Percentiles rank a stretch among this genome's conserved stretches.
Evolutionary conservation across 2,797 vertebrate genomes (phyloP).

Genomic region (Orientallactaga sibirica): DNA sequence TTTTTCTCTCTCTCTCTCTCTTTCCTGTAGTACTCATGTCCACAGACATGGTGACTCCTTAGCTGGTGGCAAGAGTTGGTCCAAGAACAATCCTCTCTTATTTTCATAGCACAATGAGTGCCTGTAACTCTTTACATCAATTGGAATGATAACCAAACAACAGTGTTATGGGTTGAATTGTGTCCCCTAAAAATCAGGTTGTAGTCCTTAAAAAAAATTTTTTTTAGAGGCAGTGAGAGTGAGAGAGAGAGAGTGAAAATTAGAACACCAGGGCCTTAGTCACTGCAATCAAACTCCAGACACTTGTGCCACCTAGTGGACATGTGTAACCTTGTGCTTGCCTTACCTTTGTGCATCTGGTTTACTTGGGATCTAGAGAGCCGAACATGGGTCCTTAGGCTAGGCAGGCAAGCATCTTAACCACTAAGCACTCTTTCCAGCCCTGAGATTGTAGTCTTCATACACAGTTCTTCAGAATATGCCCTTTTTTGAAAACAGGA

Average conservation of each 20-base stretch:
- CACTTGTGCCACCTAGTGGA: too few species aligned
- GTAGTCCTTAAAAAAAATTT: too few species aligned
- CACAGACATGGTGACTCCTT: not conserved
- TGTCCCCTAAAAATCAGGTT: not conserved
- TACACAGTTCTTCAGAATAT: not conserved
- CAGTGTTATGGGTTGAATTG: not conserved
- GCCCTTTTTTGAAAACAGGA: not conserved
- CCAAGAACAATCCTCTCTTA: not conserved
- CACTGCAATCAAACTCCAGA: too few species aligned
- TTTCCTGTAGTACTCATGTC: not conserved
- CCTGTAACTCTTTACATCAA: not conserved
- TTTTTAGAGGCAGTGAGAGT: too few species aligned
- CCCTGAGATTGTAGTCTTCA: not conserved
- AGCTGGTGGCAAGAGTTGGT: not conserved
- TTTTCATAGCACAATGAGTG: conserved; percentile 1
- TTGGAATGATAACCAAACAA: not conserved
- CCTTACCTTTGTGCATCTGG: too few species aligned
- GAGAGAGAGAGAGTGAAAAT: too few species aligned
- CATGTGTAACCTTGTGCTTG: too few species aligned
- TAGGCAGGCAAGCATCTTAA: too few species aligned
- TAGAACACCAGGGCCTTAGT: too few species aligned
- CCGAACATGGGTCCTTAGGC: too few species aligned
- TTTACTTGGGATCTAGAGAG: too few species aligned
- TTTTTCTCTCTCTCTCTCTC: not conserved
- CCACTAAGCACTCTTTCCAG: too few species aligned